Conservation (phyloP, 2,113 vertebrate species). For the Nymphicus hollandicus region DNA sequence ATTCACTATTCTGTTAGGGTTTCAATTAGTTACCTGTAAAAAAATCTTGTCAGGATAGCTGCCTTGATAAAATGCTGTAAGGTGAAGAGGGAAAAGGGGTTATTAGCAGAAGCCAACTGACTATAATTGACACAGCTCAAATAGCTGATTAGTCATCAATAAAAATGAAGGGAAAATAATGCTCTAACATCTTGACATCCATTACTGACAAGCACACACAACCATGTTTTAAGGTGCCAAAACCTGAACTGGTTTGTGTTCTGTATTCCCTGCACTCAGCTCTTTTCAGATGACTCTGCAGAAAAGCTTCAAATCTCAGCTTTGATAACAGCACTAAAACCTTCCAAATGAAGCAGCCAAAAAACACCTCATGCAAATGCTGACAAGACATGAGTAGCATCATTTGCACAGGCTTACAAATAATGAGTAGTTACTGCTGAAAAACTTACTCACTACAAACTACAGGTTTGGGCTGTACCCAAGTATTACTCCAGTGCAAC, state of each 20-base stretch:
- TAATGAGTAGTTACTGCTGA: neutral
- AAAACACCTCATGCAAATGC: neutral
- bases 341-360: neutral
- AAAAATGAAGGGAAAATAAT: constrained; percentile 3
- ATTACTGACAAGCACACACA: neutral
- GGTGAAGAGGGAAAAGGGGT: neutral
- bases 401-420: neutral
- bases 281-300: neutral
- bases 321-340: neutral
- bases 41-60: neutral
- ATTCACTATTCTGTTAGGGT: neutral
- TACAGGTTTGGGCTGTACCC: neutral
- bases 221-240: neutral
- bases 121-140: constrained; percentile 6
- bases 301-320: neutral
- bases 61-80: neutral
- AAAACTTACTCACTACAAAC: neutral
- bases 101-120: neutral
- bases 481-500: neutral
- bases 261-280: neutral
- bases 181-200: neutral
- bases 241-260: neutral
- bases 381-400: neutral
- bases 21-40: constrained; percentile 1
- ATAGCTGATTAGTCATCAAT: neutral